These are phyloP conservation scores for Myioborus miniatus DNA, from an alignment of 2,797 vertebrate genomes.

Conservation along the genomic window DNA sequence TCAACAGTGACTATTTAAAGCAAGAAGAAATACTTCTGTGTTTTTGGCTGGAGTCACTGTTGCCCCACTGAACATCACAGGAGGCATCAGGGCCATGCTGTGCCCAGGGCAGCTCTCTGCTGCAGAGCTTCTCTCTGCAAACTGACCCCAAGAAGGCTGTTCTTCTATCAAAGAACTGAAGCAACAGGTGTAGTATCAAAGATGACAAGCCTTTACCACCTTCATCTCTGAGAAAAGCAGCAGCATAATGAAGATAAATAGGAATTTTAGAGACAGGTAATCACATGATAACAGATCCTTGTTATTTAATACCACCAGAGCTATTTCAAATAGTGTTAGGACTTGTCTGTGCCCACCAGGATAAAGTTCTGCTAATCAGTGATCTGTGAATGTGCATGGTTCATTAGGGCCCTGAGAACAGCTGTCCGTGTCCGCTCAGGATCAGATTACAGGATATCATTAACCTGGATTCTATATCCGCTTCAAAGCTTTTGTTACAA, in stretches of 20 bases:
- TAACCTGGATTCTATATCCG: constrained; percentile 54
- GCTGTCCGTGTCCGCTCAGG: constrained; percentile 47
- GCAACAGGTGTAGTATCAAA: constrained; percentile 36
- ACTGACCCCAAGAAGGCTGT: background rate
- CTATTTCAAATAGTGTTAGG: constrained; percentile 57
- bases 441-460: constrained; percentile 76
- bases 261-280: constrained; percentile 79
- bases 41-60: background rate
- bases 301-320: constrained; percentile 69
- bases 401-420: constrained; percentile 67
- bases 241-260: constrained; percentile 78
- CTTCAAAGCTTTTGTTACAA: constrained; percentile 61
- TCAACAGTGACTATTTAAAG: background rate
- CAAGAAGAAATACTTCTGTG: background rate
- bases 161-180: background rate
- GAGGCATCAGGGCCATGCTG: background rate
- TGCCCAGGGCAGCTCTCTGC: background rate
- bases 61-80: rapidly evolving
- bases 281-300: constrained; percentile 77
- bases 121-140: background rate
- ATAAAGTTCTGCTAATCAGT: constrained; percentile 57
- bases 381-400: constrained; percentile 59
- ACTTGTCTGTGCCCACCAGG: constrained; percentile 64
- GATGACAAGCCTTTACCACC: constrained; percentile 35
- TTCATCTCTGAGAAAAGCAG: constrained; percentile 47